Evolutionary conservation across 1,140 invertebrate genomes (phyloP), one percentile per base, ranked within the genome.

Genomic region (Ceratosolen solmsi): DNA sequence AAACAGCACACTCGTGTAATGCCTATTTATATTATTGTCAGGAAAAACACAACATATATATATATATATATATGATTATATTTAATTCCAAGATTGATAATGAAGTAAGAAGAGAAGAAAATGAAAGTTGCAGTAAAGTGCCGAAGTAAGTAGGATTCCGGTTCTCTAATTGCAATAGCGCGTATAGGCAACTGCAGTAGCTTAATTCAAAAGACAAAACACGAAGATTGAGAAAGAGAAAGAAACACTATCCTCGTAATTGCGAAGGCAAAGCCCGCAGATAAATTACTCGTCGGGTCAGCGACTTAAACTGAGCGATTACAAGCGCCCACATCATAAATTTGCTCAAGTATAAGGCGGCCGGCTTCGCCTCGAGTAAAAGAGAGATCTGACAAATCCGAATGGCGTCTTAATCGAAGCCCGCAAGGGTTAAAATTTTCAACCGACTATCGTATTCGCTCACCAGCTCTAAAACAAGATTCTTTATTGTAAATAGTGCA

Each of bases 211-310:
- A 27, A 65, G 58, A 77, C 75, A 65, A 77, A 78, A 38, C 76
- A 30, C 41, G 30, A 36, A 25, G 76, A 70, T 51, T 36, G 63
- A 54, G 76, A 71, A 65, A 51, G 80, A 27, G 33, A 30, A 54
- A 84, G 84, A 84, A 85, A 84, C 74, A 86, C 83, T 83, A 82
- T 84, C 79, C 54, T 80, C 77, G 82, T 82, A 86, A 86, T 86
- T 83, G 84, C 84, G 84, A 82, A 84, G 80, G 73, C 85, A 83
- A 83, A 85, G 85, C 56, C 36, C 46, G 84, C 80, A 84, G 86
- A 86, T 86, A 85, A 86, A 86, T 86, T 83, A 78, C 68, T 80
- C 76, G 41, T 71, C 78, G 60, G 86, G 71, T 63, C 77, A 72
- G 68, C 49, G 58, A 68, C 75, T 78, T 68, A 30, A 80, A 17